Conservation (phyloP, 2,113 vertebrate species). For the Narcine bancroftii region DNA sequence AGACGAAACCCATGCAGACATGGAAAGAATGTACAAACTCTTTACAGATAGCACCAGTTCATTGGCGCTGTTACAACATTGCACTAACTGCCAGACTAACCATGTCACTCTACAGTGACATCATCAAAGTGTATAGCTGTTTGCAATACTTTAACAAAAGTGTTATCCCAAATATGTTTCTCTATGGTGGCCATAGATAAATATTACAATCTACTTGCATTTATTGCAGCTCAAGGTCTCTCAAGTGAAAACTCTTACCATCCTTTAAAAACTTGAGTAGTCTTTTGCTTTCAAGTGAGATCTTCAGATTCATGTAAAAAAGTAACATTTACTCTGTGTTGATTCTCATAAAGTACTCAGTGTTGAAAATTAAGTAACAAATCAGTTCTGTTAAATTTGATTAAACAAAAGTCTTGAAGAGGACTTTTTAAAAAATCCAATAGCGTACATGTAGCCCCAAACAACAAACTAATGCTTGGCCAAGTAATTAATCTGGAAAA, state of each 20-base stretch:
- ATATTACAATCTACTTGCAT: not conserved
- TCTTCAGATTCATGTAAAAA: not conserved
- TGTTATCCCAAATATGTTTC: not conserved
- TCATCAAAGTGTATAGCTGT: not conserved
- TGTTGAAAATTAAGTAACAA: not conserved
- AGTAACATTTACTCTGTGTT: not conserved
- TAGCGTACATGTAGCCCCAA: not conserved
- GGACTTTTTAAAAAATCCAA: not conserved
- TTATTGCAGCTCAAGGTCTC: not conserved
- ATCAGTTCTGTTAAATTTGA: not conserved
- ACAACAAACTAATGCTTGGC: not conserved
- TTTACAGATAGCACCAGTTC: no score
- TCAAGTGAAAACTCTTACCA: not conserved
- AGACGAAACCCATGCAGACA: no score
- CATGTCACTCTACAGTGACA: no score
- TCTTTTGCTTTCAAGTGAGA: not conserved
- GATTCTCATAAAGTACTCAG: not conserved
- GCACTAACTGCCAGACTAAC: no score
- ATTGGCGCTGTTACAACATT: no score
- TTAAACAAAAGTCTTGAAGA: not conserved
- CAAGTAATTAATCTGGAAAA: not conserved
- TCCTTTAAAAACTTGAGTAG: not conserved
- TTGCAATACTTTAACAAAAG: not conserved
- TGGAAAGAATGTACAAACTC: no score
- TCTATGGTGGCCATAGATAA: not conserved